phyloP scores from a whole-genome alignment of 2,888 invertebrate species.

The Meghimatium bilineatum region DNA sequence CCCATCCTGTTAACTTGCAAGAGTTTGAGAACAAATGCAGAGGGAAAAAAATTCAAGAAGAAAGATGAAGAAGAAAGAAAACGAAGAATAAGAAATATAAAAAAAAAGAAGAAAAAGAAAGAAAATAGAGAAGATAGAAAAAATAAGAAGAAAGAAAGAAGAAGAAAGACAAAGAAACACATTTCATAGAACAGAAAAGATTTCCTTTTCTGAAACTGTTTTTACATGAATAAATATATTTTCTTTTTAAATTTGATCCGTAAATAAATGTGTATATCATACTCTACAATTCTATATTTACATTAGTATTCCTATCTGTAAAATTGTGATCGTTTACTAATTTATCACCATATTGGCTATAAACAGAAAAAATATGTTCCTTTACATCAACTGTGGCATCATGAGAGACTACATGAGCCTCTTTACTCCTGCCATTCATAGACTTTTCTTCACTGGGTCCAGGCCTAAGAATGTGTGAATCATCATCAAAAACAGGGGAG shows the following conservation, averaged over 20 bases:
- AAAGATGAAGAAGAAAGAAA: too few relatives aligned
- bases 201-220: too few relatives aligned
- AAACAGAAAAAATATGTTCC: neutral
- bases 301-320: constrained; percentile 1
- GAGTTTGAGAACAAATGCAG: too few relatives aligned
- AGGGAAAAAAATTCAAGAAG: too few relatives aligned
- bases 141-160: too few relatives aligned
- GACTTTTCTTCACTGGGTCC: neutral
- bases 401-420: constrained; percentile 1
- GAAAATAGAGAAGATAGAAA: too few relatives aligned
- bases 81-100: too few relatives aligned
- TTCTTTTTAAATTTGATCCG: neutral
- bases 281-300: neutral
- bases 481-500: neutral
- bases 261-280: neutral
- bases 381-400: neutral
- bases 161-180: too few relatives aligned
- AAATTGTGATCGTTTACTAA: constrained; percentile 7
- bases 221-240: too few relatives aligned
- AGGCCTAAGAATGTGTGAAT: neutral
- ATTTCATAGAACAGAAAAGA: too few relatives aligned
- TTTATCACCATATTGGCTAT: neutral
- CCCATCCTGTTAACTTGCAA: too few relatives aligned
- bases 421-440: neutral
- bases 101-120: too few relatives aligned